phyloP scores from a whole-genome alignment of 2,113 vertebrate genomes.

The Oreochromis aureus region DNA sequence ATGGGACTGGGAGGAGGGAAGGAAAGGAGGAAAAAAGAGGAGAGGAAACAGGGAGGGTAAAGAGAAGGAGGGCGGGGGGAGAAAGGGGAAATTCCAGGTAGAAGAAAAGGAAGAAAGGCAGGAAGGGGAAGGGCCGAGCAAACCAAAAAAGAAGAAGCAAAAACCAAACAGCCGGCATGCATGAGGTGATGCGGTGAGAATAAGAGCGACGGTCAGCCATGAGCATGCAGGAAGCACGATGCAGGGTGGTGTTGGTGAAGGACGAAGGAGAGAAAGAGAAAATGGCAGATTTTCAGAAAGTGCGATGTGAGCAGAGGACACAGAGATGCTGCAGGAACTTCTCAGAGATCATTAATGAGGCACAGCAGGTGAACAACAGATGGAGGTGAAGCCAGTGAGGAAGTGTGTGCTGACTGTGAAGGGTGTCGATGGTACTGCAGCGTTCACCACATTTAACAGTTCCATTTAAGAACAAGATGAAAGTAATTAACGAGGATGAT shows the following conservation, averaged over 20 bases:
- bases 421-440: background rate
- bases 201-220: background rate
- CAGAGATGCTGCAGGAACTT: background rate
- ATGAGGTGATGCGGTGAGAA: background rate
- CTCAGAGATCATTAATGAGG: background rate
- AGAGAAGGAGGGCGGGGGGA: background rate
- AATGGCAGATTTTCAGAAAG: background rate
- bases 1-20: slow-evolving; percentile 22
- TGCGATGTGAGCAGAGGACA: background rate
- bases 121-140: background rate
- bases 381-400: background rate
- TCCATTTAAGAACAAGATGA: fast-evolving
- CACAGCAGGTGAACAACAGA: background rate
- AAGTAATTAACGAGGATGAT: background rate
- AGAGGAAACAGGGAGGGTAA: background rate
- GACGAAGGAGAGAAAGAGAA: background rate
- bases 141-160: background rate
- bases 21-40: background rate
- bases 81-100: fast-evolving
- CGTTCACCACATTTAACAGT: too few relatives aligned
- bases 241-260: background rate
- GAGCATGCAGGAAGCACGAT: background rate
- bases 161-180: background rate
- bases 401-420: background rate
- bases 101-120: background rate